Evolutionary conservation across 1,140 invertebrate genomes (phyloP).

Genomic region (Drosophila nasuta): DNA sequence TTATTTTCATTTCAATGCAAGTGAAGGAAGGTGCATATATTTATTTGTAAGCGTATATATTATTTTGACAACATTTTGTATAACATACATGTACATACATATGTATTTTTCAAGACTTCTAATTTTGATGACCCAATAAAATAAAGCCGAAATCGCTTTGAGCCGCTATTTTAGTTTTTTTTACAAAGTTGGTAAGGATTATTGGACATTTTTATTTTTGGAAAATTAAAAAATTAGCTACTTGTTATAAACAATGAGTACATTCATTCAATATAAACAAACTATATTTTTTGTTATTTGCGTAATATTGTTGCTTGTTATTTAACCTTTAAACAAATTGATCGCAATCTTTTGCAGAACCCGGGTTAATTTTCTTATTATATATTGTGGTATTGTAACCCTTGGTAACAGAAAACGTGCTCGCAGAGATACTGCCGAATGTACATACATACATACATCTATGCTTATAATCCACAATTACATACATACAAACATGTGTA

Average conservation of each 20-base stretch:
- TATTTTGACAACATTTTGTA: background rate
- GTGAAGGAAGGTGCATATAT: conserved; percentile 3
- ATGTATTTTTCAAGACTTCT: too few species aligned
- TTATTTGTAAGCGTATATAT: background rate
- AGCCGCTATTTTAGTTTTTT: too few species aligned
- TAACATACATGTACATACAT: too few species aligned
- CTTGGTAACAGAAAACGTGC: conserved; percentile 32
- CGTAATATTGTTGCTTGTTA: background rate
- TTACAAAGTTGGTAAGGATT: too few species aligned
- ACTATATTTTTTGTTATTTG: too few species aligned
- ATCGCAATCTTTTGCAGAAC: background rate
- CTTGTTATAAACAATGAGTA: too few species aligned
- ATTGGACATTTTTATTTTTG: too few species aligned
- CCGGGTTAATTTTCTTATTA: background rate
- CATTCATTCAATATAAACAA: too few species aligned
- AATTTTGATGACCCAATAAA: too few species aligned
- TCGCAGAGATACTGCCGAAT: conserved; percentile 14
- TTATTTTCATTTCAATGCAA: background rate
- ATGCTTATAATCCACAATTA: conserved; percentile 9
- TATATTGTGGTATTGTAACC: background rate
- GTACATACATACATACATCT: conserved; percentile 6
- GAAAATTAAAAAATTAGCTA: too few species aligned
- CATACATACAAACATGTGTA: conserved; percentile 9
- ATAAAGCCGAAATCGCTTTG: too few species aligned
- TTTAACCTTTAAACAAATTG: background rate